phyloP scores from a whole-genome alignment of 2,113 vertebrate genomes.

The Malurus cyaneus region DNA sequence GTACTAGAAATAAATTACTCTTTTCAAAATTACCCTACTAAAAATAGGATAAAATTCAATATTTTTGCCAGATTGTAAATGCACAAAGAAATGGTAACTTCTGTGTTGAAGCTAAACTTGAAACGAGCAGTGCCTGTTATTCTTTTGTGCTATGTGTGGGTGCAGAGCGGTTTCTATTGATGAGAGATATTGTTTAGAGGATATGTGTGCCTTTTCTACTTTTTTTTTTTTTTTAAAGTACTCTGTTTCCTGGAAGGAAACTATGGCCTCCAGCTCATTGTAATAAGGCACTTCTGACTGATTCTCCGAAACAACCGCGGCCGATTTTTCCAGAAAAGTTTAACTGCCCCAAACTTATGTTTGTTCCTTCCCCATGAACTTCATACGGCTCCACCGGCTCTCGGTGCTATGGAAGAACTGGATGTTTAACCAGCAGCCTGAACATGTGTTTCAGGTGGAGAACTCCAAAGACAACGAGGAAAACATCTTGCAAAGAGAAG shows the following conservation, averaged over 20 bases:
- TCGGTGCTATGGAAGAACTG: constrained; percentile 86
- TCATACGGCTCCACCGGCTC: constrained; percentile 80
- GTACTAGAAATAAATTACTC: not conserved
- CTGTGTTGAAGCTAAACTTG: not conserved
- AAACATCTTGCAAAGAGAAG: constrained; percentile 82
- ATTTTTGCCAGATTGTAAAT: not conserved
- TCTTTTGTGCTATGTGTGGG: not conserved
- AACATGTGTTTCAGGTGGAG: constrained; percentile 92
- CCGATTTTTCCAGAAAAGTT: not conserved
- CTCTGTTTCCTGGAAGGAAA: constrained; percentile 86
- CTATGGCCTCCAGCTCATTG: constrained; percentile 66
- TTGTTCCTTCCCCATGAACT: constrained; percentile 76
- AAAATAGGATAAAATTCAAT: not conserved
- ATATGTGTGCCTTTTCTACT: not conserved
- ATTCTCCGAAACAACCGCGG: not conserved
- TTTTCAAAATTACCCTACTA: not conserved
- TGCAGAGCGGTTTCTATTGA: constrained; percentile 32
- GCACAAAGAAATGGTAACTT: not conserved
- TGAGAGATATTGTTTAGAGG: constrained; percentile 49
- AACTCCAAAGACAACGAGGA: constrained; percentile 90
- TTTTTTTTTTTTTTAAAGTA: not conserved
- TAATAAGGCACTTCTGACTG: constrained; percentile 29
- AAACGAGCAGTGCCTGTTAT: not conserved
- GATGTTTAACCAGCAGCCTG: constrained; percentile 88
- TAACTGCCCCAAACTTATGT: not conserved